A percentile compares a stretch with the other conserved stretches of the same genome.
Conservation (phyloP, 1,140 invertebrate genomes). For the Oedothorax gibbosus region DNA sequence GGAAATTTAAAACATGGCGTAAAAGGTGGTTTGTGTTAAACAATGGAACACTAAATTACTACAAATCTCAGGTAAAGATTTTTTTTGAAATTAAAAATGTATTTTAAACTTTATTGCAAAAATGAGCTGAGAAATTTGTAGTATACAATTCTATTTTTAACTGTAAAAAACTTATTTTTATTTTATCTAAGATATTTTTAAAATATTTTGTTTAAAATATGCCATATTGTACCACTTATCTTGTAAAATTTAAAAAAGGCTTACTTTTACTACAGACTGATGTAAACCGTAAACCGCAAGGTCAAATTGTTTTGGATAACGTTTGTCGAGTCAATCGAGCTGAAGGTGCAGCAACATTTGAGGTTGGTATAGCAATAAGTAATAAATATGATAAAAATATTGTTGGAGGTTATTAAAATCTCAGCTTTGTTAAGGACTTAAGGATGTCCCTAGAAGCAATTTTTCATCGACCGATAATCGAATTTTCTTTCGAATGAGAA, state of each 20-base stretch:
- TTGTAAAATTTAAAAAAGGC: background rate
- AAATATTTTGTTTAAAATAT: background rate
- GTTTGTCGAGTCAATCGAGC: constrained; percentile 89
- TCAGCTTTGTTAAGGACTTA: too few species aligned
- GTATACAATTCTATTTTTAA: background rate
- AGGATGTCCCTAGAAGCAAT: too few species aligned
- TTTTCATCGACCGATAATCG: too few species aligned
- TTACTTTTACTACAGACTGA: constrained; percentile 76
- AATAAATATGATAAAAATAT: too few species aligned
- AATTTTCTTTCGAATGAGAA: too few species aligned
- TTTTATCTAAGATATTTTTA: constrained; percentile 24
- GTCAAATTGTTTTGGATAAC: constrained; percentile 90
- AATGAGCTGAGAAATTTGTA: background rate
- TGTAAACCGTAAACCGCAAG: constrained; percentile 84
- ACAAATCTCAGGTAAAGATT: constrained; percentile 80
- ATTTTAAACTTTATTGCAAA: background rate
- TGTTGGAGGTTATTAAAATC: too few species aligned
- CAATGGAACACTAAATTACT: constrained; percentile 90
- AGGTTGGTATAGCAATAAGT: constrained; percentile 68
- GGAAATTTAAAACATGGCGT: constrained; percentile 95
- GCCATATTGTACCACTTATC: background rate
- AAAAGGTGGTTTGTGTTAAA: constrained; percentile 94
- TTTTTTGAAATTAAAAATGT: background rate
- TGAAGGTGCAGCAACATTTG: constrained; percentile 92
- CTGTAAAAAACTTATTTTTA: background rate